These are phyloP conservation scores for Rhodinocichla rosea DNA, from an alignment of 2,113 vertebrate genomes.

Conservation along the genomic window DNA sequence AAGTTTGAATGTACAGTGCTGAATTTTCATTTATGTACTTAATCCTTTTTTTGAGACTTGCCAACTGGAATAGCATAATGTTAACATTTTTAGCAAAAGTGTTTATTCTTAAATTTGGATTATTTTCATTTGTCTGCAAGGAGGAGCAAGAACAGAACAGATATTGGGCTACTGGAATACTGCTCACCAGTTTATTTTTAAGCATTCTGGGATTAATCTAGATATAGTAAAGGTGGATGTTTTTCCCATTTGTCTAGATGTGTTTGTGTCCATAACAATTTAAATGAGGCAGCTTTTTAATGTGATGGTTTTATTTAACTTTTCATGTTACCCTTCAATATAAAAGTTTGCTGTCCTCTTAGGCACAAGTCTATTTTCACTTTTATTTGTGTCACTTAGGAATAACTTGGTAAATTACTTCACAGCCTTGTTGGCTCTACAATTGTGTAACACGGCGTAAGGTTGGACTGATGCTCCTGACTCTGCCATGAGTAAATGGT, in stretches of 20 bases:
- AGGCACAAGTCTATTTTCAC: not conserved
- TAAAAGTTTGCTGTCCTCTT: not conserved
- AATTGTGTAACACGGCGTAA: not conserved
- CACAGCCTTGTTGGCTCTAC: not conserved
- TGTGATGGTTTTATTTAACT: not conserved
- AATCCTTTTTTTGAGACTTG: rapidly evolving
- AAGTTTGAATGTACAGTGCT: not conserved
- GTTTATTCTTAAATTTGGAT: not conserved
- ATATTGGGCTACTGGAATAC: not conserved
- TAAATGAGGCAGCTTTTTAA: not conserved
- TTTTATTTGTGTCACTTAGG: not conserved
- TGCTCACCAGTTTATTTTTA: not conserved
- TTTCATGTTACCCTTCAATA: not conserved
- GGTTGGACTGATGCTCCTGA: not conserved
- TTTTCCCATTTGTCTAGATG: not conserved
- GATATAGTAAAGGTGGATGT: not conserved
- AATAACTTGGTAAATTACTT: not conserved
- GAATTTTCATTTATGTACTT: not conserved
- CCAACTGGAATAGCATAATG: not conserved
- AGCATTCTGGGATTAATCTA: not conserved
- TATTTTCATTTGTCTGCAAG: not conserved
- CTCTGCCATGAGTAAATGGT: not conserved
- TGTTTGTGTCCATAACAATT: not conserved
- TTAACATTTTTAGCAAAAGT: not conserved
- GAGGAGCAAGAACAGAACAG: not conserved